Evolutionary conservation across 2,113 vertebrate species (phyloP).

Genomic region (Myotis davidii): DNA sequence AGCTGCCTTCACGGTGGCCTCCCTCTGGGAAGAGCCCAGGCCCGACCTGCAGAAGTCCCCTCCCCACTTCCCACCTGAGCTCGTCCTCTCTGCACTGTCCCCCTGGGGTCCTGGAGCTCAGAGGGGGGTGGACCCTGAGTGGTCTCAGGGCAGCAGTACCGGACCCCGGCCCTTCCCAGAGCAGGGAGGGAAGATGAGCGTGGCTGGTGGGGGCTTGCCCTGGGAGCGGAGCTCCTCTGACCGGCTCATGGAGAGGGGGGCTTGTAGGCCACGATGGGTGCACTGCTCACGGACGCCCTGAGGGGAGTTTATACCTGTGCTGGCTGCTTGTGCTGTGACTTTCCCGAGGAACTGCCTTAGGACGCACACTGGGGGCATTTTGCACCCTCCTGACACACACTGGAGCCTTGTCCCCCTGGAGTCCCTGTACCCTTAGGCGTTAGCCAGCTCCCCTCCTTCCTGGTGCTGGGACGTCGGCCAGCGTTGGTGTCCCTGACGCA

Average conservation of each 20-base stretch:
- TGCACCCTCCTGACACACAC: background rate
- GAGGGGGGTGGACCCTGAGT: background rate
- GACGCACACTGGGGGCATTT: background rate
- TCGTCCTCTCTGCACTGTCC: background rate
- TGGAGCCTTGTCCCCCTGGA: background rate
- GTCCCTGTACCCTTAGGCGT: background rate
- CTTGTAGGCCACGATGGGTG: fast-evolving
- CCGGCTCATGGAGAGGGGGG: fast-evolving
- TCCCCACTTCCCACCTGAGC: background rate
- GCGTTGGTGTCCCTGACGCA: background rate
- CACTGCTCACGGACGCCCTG: fast-evolving
- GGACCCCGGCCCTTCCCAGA: background rate
- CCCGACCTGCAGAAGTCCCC: background rate
- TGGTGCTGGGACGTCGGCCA: background rate
- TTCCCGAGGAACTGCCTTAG: background rate
- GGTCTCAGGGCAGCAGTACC: background rate
- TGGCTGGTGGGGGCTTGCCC: background rate
- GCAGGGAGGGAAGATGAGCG: background rate
- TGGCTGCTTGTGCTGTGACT: background rate
- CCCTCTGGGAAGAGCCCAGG: background rate
- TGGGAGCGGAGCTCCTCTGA: background rate
- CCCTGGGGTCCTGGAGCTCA: background rate
- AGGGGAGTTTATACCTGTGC: fast-evolving
- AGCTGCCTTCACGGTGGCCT: background rate
- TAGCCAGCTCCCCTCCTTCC: background rate